Conservation (phyloP, 2,113 vertebrate genomes). For the Mesoclemmys tuberculata region DNA sequence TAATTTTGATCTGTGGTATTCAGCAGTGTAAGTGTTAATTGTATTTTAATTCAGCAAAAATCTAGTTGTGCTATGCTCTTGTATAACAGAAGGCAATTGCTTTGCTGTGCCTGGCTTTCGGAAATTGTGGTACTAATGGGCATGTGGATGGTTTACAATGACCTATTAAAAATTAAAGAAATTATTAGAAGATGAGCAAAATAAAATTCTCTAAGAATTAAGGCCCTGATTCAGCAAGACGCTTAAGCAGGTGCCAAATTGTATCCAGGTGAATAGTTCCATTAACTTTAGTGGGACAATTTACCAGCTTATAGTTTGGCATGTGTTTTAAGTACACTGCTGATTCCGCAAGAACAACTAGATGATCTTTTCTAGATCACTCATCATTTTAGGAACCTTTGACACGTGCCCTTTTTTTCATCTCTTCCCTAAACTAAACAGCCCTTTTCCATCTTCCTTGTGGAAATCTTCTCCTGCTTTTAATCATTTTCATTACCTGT, state of each 20-base stretch:
- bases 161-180: too few species aligned
- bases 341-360: not conserved
- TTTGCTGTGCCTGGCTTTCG: not conserved
- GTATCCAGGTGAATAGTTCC: too few species aligned
- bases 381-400: accelerated
- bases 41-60: not conserved
- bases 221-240: too few species aligned
- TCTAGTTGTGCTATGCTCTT: not conserved
- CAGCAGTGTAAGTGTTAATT: not conserved
- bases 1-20: conserved; percentile 49
- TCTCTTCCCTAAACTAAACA: not conserved
- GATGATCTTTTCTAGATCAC: not conserved
- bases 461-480: not conserved
- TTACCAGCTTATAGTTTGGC: not conserved
- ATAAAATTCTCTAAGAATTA: too few species aligned
- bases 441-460: not conserved
- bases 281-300: not conserved
- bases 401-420: not conserved
- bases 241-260: not conserved
- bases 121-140: too few species aligned
- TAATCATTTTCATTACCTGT: not conserved
- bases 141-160: too few species aligned
- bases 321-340: accelerated
- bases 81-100: not conserved
- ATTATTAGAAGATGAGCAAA: too few species aligned